Evolutionary conservation across 2,888 invertebrate species (phyloP).

Genomic region (Melieria omissa): DNA sequence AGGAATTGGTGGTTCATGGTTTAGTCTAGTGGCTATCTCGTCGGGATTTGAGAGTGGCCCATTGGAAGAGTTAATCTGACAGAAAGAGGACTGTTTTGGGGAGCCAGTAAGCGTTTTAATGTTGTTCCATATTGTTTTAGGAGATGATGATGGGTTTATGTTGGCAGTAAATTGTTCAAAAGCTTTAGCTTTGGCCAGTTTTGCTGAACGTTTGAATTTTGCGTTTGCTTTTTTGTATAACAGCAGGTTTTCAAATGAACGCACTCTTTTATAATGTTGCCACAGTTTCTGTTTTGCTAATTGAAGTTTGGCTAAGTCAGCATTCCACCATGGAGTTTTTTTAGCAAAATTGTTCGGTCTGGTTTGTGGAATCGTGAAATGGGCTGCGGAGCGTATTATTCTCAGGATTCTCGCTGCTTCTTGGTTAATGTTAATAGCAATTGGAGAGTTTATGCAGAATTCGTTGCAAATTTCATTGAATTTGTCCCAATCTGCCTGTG

Average conservation of each 20-base stretch:
- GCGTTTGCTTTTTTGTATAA: conserved; percentile 19
- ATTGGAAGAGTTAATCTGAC: no score
- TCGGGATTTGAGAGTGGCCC: no score
- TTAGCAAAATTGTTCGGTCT: no score
- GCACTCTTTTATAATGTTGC: neutral
- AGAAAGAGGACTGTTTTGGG: no score
- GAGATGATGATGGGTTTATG: conserved; percentile 1
- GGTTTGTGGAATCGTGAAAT: neutral
- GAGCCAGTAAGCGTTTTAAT: neutral
- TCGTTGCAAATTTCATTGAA: neutral
- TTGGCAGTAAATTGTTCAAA: conserved; percentile 8
- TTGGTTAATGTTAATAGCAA: neutral
- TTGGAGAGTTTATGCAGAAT: neutral
- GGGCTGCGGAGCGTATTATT: neutral
- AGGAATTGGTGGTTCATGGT: neutral
- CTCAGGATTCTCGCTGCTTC: neutral
- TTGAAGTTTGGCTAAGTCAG: neutral
- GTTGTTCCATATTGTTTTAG: neutral
- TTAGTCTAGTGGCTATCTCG: neutral
- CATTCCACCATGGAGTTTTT: conserved; percentile 3
- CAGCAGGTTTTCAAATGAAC: neutral
- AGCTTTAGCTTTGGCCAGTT: neutral
- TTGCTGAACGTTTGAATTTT: neutral
- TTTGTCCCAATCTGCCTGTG: conserved; percentile 3
- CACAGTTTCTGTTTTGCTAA: conserved; percentile 2